Conservation (phyloP, 1,140 invertebrate species). For the Melipona quadrifasciata region DNA sequence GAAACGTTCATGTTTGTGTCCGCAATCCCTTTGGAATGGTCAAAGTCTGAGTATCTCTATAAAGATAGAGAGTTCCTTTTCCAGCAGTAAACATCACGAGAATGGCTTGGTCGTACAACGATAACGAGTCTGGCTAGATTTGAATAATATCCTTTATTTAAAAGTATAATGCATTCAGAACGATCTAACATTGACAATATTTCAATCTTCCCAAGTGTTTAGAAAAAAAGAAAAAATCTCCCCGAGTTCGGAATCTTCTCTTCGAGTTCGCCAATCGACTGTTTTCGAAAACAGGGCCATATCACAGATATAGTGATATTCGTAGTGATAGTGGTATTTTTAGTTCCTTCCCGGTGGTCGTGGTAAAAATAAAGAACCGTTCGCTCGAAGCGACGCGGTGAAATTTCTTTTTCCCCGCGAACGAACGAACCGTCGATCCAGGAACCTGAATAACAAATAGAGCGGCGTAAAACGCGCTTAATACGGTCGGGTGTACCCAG, state of each 20-base stretch:
- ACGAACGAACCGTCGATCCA: slow-evolving; percentile 11
- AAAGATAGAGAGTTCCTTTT: slow-evolving; percentile 14
- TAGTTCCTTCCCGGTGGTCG: background rate
- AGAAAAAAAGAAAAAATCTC: too few relatives aligned
- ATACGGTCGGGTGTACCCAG: slow-evolving; percentile 21
- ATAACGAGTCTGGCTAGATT: background rate
- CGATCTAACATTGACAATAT: background rate
- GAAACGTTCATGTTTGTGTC: too few relatives aligned
- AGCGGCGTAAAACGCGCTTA: slow-evolving; percentile 36
- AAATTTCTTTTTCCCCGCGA: background rate
- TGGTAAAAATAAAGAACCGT: background rate
- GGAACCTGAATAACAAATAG: slow-evolving; percentile 45
- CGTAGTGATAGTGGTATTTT: slow-evolving; percentile 6
- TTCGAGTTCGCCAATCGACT: too few relatives aligned
- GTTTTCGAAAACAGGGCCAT: background rate
- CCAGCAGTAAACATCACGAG: background rate
- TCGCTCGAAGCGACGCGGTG: background rate
- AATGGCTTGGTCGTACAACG: background rate
- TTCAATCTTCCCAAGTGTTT: background rate
- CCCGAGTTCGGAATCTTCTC: background rate
- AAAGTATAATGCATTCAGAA: background rate
- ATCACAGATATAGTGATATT: too few relatives aligned
- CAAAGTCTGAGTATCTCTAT: background rate
- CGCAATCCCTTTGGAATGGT: background rate
- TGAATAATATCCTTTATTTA: background rate